phyloP scores from a whole-genome alignment of 1,140 invertebrate genomes.

The Drosophila rufa region DNA sequence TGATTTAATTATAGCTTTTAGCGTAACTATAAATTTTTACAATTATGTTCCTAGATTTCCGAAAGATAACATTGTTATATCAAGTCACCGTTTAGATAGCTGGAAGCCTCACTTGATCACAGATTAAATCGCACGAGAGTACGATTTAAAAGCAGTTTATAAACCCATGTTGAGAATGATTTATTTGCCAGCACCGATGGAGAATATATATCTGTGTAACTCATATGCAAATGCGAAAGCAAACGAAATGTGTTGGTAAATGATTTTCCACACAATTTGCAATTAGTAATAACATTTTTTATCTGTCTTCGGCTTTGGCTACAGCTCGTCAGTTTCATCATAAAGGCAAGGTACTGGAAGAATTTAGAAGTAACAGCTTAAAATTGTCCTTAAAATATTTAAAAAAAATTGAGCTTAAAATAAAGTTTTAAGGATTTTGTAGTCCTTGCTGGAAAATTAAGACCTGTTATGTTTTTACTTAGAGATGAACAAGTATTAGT shows the following conservation, averaged over 20 bases:
- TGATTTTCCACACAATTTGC: slow-evolving; percentile 81
- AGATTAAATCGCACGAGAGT: slow-evolving; percentile 9
- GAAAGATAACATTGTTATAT: slow-evolving; percentile 10
- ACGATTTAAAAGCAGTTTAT: slow-evolving; percentile 1
- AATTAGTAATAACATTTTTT: slow-evolving; percentile 74
- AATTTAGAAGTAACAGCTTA: neutral
- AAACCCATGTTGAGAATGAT: slow-evolving; percentile 7
- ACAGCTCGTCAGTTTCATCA: slow-evolving; percentile 49
- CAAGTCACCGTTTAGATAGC: neutral
- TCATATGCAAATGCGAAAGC: slow-evolving; percentile 63
- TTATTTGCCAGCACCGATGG: slow-evolving; percentile 2
- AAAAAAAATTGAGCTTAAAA: no score
- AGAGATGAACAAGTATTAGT: neutral
- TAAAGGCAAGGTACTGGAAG: slow-evolving; percentile 39
- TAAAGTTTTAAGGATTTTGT: no score
- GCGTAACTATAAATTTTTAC: slow-evolving; percentile 8
- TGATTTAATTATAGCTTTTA: slow-evolving; percentile 10
- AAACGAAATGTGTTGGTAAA: slow-evolving; percentile 58
- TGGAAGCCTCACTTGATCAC: neutral
- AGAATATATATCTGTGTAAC: slow-evolving; percentile 11
- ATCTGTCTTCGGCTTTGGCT: slow-evolving; percentile 39
- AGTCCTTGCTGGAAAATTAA: no score
- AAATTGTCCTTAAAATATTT: neutral
- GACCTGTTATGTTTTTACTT: no score
- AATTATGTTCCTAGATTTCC: slow-evolving; percentile 22